Evolutionary conservation across 2,888 invertebrate species (phyloP), one percentile per base, ranked within the genome.

Genomic region (Blomia tropicalis): DNA sequence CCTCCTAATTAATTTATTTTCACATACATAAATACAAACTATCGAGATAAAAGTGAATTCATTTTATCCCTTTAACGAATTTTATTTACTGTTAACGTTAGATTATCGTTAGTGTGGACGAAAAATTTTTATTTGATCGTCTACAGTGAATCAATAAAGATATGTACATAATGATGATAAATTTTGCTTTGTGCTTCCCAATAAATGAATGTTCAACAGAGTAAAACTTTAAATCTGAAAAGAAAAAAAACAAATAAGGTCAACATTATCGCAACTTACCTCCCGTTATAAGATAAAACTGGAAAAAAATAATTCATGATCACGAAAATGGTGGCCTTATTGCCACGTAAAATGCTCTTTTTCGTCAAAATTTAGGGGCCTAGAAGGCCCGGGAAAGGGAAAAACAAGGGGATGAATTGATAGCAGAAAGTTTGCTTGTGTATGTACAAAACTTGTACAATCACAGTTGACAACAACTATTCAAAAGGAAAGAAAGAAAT

Each of bases 311-410:
- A n/a, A n/a, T n/a, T n/a, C n/a, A n/a, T n/a, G n/a, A n/a, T n/a
- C n/a, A n/a, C n/a, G n/a, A n/a, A n/a, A n/a, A n/a, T n/a, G n/a
- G n/a, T n/a, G n/a, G n/a, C n/a, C n/a, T n/a, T n/a, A n/a, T n/a
- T n/a, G n/a, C n/a, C n/a, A n/a, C n/a, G n/a, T n/a, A 56, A 56
- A 56, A 27, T 56, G 56, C 56, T 56, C 56, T 36, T 56, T 56
- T 56, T 56, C 56, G 25, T 56, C 29, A 56, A 14, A 17, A 56
- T 27, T 56, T 31, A 2, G 23, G 23, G 56, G 32, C 56, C 56
- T 19, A 36, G 3, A 36, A 22, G 56, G 56, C 32, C 56, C 17
- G 36, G 56, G 56, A 23, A 56, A 31, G 56, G 56, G 29, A 30
- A 29, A 29, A 56, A 51, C n/a, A 22, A 11, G 29, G 29, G 29